Percentiles rank a stretch among this genome's conserved stretches.
Evolutionary conservation across 1,140 invertebrate genomes (phyloP).

Genomic region (Apis laboriosa): DNA sequence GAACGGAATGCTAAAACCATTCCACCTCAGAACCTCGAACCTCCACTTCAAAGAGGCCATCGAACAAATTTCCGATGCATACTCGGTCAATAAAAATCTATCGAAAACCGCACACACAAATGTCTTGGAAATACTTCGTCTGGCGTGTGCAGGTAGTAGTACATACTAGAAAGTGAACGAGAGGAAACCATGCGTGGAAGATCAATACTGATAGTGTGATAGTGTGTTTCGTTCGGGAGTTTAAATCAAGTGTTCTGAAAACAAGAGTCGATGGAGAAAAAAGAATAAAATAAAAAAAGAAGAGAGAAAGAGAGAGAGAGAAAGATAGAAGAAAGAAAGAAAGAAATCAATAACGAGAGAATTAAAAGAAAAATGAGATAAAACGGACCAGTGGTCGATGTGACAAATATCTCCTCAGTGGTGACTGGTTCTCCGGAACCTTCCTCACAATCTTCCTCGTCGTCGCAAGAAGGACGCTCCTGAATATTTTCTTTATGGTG

Average conservation of each 20-base stretch:
- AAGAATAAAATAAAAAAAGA: background rate
- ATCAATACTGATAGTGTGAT: conserved; percentile 50
- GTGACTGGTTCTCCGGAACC: conserved; percentile 87
- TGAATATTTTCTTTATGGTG: conserved; percentile 71
- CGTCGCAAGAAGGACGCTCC: conserved; percentile 83
- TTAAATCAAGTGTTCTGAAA: conserved; percentile 17
- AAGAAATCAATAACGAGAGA: background rate
- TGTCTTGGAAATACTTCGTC: conserved; percentile 23
- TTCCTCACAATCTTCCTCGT: conserved; percentile 89
- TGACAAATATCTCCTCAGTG: conserved; percentile 84
- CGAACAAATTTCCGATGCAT: background rate
- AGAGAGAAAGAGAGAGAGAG: background rate
- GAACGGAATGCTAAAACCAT: background rate
- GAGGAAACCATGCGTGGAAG: conserved; percentile 28
- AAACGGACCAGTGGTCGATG: conserved; percentile 81
- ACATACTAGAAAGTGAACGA: conserved; percentile 33
- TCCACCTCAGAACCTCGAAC: background rate
- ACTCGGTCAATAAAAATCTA: background rate
- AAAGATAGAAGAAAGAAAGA: no score
- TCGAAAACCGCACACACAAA: background rate
- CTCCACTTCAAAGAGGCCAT: background rate
- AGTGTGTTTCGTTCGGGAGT: background rate
- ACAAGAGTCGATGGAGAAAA: background rate
- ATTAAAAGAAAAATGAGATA: background rate
- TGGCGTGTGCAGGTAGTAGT: background rate